These are phyloP conservation scores for Cephalopholis sonnerati DNA, from an alignment of 2,113 vertebrate genomes.

Conservation along the genomic window DNA sequence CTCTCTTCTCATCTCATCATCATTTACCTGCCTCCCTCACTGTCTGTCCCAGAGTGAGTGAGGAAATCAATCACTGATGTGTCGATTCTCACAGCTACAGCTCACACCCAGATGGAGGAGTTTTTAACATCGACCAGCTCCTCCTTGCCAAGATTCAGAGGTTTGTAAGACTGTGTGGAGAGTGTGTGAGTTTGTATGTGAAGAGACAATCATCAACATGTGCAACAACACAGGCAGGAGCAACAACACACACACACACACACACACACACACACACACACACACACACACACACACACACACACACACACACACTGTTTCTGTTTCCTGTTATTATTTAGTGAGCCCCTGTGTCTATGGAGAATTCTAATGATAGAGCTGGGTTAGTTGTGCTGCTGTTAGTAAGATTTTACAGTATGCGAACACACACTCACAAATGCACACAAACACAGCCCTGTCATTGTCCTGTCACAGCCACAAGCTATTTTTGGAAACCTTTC, in stretches of 20 bases:
- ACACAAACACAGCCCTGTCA: slow-evolving; percentile 58
- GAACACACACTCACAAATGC: slow-evolving; percentile 37
- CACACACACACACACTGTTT: slow-evolving; percentile 6
- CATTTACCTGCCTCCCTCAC: slow-evolving; percentile 48
- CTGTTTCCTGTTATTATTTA: slow-evolving; percentile 59
- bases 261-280: neutral
- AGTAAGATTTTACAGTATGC: slow-evolving; percentile 78
- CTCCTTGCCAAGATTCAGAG: slow-evolving; percentile 27
- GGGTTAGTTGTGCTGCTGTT: slow-evolving; percentile 63
- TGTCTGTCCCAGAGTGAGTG: slow-evolving; percentile 49
- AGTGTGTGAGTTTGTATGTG: neutral
- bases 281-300: slow-evolving; percentile 10
- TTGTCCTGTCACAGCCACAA: slow-evolving; percentile 77
- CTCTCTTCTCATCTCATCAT: slow-evolving; percentile 47
- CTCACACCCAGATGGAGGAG: slow-evolving; percentile 50
- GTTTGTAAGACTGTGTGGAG: neutral
- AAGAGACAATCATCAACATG: slow-evolving; percentile 31
- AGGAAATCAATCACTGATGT: slow-evolving; percentile 74
- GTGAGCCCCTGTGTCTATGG: slow-evolving; percentile 60
- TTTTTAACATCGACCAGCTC: slow-evolving; percentile 52
- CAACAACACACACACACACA: neutral
- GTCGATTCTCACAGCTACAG: slow-evolving; percentile 54
- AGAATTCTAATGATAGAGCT: slow-evolving; percentile 78
- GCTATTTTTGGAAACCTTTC: slow-evolving; percentile 78
- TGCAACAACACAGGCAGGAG: too few relatives aligned